Evolutionary conservation across 1,140 invertebrate genomes (phyloP), one percentile per base, ranked within the genome.

Genomic region (Ips typographus): DNA sequence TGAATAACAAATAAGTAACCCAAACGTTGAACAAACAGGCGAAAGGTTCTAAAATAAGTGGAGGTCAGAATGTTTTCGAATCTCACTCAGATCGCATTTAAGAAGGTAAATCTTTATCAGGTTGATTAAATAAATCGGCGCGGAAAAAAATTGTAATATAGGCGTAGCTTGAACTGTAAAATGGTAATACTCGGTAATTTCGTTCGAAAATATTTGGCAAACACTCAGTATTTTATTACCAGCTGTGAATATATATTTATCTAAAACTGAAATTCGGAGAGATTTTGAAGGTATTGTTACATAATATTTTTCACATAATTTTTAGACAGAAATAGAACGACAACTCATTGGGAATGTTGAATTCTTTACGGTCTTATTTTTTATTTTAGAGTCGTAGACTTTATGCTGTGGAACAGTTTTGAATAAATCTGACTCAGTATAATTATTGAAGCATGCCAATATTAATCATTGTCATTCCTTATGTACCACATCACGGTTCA

Each of bases 201-300:
- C 4, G 8, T n/a, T 22, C 4, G 49, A 68, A 68, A 68, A 68
- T 60, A 68, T 68, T 68, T 68, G 65, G 65, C 65, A 68, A 68
- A 68, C 42, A 51, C 8, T 68, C 57, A 67, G 65, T 60, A 60
- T 68, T 68, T 68, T 68, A 68, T 68, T 68, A 68, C 65, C 65
- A 68, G 65, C 65, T 68, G 65, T 68, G 65, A 68, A 60, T 40
- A 68, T 68, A 68, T 68, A 68, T 66, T 66, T 56, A 66, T 68
- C 57, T 68, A 53, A 60, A 68, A 66, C 55, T 66, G 55, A 66
- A 68, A 68, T 43, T 4, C 65, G 40, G 43, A 40, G 57, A 65
- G 62, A 65, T 68, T 62, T 43, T 60, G 57, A 68, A 60, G 56
- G 57, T 68, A 68, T 68, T 68, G 65, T 68, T 68, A 68, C 56